Conservation (phyloP, 2,797 vertebrate species). For the Aselliscus stoliczkanus region DNA sequence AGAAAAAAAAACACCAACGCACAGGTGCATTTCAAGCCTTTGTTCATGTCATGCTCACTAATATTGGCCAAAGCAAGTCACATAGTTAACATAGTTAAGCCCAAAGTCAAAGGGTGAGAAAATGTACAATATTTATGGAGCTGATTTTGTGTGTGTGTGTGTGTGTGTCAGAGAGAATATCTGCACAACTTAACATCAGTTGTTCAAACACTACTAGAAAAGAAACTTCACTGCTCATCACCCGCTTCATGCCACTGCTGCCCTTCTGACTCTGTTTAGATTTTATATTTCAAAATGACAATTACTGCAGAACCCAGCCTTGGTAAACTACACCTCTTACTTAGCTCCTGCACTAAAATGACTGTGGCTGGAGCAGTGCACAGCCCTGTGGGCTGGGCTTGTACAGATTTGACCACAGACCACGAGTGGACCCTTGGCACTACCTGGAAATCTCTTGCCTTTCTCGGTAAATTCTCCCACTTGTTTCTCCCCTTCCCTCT, state of each 20-base stretch:
- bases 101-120: neutral
- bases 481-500: neutral
- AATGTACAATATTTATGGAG: neutral
- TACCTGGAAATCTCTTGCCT: neutral
- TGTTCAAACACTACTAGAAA: neutral
- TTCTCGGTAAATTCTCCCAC: neutral
- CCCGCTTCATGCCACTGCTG: neutral
- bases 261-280: neutral
- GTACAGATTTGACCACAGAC: neutral
- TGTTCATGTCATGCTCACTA: neutral
- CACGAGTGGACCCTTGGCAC: neutral
- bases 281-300: neutral
- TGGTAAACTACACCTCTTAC: neutral
- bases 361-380: neutral
- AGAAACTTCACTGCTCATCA: neutral
- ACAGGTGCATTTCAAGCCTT: neutral
- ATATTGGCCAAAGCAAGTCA: neutral
- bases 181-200: neutral
- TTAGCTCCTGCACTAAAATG: neutral
- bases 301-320: neutral
- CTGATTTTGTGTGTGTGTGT: neutral
- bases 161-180: neutral
- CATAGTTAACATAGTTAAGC: neutral
- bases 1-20: too few species aligned
- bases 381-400: neutral